phyloP scores from a whole-genome alignment of 2,888 invertebrate genomes.

The Melolontha melolontha region DNA sequence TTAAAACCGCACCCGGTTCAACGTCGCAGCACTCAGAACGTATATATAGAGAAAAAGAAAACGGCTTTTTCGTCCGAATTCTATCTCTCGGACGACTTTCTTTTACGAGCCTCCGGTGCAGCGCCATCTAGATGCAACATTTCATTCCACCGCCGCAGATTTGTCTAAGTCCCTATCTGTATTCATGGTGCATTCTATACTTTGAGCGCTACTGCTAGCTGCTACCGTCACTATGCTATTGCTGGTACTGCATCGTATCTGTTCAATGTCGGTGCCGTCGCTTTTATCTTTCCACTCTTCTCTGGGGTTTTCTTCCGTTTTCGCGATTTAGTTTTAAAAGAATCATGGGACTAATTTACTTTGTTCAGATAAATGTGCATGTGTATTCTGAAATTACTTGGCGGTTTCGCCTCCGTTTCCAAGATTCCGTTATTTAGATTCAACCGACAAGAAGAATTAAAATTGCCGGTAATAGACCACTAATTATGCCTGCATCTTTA shows the following conservation, averaged over 20 bases:
- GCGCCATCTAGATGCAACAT: constrained; percentile 54
- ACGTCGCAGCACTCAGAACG: constrained; percentile 9
- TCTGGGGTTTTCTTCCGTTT: constrained; percentile 27
- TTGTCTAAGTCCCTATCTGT: constrained; percentile 57
- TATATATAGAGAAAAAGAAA: constrained; percentile 37
- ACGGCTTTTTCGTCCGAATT: constrained; percentile 39
- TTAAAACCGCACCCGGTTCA: not conserved
- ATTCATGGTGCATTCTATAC: constrained; percentile 53
- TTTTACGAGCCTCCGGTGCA: constrained; percentile 54
- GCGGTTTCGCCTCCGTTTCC: not conserved
- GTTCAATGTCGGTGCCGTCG: constrained; percentile 12
- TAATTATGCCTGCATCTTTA: too few relatives aligned
- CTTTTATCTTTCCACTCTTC: constrained; percentile 5
- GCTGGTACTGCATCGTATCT: constrained; percentile 21
- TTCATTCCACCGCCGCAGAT: constrained; percentile 55
- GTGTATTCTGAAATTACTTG: constrained; percentile 7
- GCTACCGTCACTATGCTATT: constrained; percentile 24
- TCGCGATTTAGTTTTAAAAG: constrained; percentile 46
- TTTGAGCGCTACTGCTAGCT: constrained; percentile 42
- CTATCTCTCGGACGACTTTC: constrained; percentile 45
- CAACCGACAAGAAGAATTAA: too few relatives aligned
- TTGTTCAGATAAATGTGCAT: constrained; percentile 29
- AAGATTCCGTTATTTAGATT: too few relatives aligned
- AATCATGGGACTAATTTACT: constrained; percentile 47
- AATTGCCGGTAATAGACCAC: too few relatives aligned